Evolutionary conservation across 2,888 invertebrate species (phyloP), one percentile per base, ranked within the genome.

Genomic region (Hypomecis atomaria): DNA sequence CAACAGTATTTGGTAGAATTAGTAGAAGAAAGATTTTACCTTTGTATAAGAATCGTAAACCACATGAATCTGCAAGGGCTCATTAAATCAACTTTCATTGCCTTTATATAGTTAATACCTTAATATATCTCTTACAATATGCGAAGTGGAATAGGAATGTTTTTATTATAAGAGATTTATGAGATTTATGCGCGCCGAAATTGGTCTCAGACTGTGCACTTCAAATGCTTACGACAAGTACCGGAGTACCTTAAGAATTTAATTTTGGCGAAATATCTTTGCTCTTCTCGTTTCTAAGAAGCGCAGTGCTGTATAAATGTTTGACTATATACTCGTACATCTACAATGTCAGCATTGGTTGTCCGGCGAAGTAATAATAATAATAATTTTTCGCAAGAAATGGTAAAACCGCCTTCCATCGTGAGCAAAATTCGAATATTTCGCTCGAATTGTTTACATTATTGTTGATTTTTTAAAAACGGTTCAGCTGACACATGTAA

Each of bases 81-180:
- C 56, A 62, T 53, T 59, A 54, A 58, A 38, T 57, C 45, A 49
- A 58, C 55, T 59, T 48, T 47, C 38, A 37, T 61, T 56, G 55
- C 56, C 33, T 47, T 67, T 59, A 68, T 66, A 75, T 72, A 68
- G 65, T 56, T 73, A 71, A 68, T 74, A 54, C 64, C 69, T 74
- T 69, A 72, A 74, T 73, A 79, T 79, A 68, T 70, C 70, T 71
- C 72, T 59, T 69, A 65, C 66, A 68, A 64, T 71, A 76, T 76
- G 71, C 65, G 69, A 78, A 74, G 72, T 75, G 73, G 72, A 75
- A 77, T 74, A 69, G 70, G 73, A 78, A 81, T 77, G 77, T 78
- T 83, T 82, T 81, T 80, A 83, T 81, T 79, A 78, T 74, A 73
- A 75, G 66, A 82, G 74, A 79, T 78, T 75, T 78, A 80, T 76